Evolutionary conservation across 1,140 invertebrate genomes (phyloP).

Genomic region (Mactra quadrangularis): DNA sequence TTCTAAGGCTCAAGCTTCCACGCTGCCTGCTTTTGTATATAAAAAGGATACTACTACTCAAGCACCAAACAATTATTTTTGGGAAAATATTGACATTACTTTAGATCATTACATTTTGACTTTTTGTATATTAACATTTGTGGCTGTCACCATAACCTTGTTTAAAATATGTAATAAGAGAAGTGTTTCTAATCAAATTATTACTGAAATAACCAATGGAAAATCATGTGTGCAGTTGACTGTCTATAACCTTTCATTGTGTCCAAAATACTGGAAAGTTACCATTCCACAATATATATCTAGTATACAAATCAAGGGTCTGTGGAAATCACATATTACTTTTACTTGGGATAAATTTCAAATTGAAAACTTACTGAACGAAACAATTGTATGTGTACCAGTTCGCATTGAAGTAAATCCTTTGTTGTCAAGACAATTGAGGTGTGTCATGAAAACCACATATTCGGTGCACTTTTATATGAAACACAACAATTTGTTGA

Average conservation of each 20-base stretch:
- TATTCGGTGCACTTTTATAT: too few species aligned
- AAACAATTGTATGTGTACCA: too few species aligned
- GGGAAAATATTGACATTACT: background rate
- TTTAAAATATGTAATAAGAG: too few species aligned
- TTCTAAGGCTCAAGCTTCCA: background rate
- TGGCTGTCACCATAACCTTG: background rate
- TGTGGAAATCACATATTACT: background rate
- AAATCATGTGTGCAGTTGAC: background rate
- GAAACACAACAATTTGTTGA: too few species aligned
- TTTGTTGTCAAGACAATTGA: too few species aligned
- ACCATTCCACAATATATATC: background rate
- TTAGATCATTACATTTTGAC: background rate
- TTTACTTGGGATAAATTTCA: background rate
- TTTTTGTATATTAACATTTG: background rate
- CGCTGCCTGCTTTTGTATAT: background rate
- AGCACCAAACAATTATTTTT: background rate
- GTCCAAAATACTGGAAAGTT: constrained; percentile 8
- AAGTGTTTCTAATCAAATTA: background rate
- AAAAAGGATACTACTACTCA: background rate
- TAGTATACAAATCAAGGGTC: background rate
- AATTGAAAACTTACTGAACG: background rate
- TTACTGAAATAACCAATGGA: background rate
- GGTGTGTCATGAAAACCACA: too few species aligned
- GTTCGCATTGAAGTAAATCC: too few species aligned
- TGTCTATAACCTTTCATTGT: background rate